These are phyloP conservation scores for Rutilus rutilus DNA, from an alignment of 2,113 vertebrate genomes.

Conservation along the genomic window DNA sequence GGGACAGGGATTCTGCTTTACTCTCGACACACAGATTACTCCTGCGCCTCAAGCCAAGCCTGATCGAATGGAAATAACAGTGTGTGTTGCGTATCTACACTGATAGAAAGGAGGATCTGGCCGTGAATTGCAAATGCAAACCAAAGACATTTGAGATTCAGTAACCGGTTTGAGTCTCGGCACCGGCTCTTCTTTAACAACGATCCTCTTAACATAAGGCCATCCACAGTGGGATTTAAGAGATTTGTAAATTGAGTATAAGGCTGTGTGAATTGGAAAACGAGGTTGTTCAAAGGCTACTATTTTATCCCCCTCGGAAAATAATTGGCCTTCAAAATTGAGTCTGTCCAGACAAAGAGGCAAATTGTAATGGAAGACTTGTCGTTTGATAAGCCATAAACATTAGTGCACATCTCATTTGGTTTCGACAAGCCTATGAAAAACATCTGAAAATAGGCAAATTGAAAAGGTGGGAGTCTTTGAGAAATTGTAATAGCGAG, in stretches of 20 bases:
- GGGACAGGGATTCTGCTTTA: not conserved
- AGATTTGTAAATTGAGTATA: conserved; percentile 54
- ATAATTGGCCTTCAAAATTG: conserved; percentile 72
- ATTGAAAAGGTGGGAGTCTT: not conserved
- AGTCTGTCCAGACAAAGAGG: conserved; percentile 66
- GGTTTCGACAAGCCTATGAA: not conserved
- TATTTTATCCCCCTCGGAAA: conserved; percentile 61
- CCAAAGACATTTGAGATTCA: not conserved
- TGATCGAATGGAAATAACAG: not conserved
- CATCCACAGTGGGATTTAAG: conserved; percentile 14
- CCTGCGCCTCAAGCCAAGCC: not conserved
- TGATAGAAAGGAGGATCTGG: not conserved
- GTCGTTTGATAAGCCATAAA: conserved; percentile 66
- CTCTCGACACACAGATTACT: not conserved
- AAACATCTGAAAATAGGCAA: not conserved
- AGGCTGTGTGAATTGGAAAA: conserved; percentile 50
- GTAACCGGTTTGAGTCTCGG: conserved; percentile 32
- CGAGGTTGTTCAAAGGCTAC: conserved; percentile 64
- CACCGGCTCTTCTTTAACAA: conserved; percentile 49
- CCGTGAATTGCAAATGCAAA: not conserved
- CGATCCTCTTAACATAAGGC: conserved; percentile 57
- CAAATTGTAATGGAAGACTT: conserved; percentile 73
- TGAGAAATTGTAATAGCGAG: not conserved
- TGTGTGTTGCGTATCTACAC: not conserved
- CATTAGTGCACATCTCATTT: conserved; percentile 65